These are phyloP conservation scores for Pelmatolapia mariae DNA, from an alignment of 2,113 vertebrate genomes.

Conservation along the genomic window DNA sequence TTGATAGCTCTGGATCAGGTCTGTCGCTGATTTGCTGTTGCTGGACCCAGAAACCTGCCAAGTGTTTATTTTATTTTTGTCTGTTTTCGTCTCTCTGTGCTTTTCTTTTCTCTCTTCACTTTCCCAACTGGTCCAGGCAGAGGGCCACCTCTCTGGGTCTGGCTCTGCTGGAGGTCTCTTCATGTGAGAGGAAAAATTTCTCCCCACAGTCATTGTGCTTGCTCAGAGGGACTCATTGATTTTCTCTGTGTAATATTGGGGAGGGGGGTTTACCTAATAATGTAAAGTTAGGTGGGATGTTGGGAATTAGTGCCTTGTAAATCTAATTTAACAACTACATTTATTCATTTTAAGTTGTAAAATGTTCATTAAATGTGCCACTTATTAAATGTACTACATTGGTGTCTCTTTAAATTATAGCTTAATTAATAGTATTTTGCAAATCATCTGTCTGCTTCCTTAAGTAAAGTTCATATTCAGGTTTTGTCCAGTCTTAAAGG, in stretches of 20 bases:
- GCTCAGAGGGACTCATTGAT: background rate
- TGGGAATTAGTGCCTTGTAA: background rate
- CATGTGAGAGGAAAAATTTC: background rate
- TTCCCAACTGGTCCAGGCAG: background rate
- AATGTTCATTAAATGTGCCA: background rate
- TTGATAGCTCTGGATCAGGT: background rate
- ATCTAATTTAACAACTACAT: background rate
- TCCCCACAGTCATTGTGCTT: background rate
- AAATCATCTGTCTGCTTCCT: background rate
- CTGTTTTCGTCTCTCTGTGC: background rate
- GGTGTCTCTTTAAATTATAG: background rate
- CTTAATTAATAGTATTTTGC: background rate
- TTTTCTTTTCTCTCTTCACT: background rate
- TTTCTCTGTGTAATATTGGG: background rate
- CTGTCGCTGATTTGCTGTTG: background rate
- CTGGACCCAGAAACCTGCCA: background rate
- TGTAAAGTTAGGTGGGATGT: background rate
- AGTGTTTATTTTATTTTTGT: background rate
- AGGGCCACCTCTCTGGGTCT: background rate
- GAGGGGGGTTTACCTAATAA: background rate
- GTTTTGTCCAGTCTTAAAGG: background rate
- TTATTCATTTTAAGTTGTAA: background rate
- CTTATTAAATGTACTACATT: background rate
- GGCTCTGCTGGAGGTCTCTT: background rate
- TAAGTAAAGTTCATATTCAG: background rate